These are phyloP conservation scores for Ernsta delagoae DNA, from an alignment of 2,888 invertebrate species.

Conservation along the genomic window DNA sequence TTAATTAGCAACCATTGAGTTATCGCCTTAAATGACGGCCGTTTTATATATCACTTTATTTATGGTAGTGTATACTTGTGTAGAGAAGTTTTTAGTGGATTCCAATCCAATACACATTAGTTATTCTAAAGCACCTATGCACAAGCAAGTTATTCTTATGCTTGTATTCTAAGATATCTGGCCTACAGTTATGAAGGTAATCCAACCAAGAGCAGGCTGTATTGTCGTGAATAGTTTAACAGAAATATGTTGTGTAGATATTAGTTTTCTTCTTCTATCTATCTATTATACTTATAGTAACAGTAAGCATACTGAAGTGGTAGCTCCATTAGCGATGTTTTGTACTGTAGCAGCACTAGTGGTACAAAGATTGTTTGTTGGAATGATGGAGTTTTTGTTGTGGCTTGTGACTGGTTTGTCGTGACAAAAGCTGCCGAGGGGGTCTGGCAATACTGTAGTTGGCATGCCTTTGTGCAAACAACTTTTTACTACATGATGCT, in stretches of 20 bases:
- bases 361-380: conserved; percentile 12
- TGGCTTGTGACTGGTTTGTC: conserved; percentile 8
- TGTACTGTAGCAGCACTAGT: background rate
- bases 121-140: no score
- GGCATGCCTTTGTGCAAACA: conserved; percentile 16
- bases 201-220: no score
- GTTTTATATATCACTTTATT: no score
- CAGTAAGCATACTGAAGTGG: background rate
- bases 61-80: no score
- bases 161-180: no score
- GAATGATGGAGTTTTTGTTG: conserved; percentile 18
- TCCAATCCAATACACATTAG: no score
- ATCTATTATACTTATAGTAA: background rate
- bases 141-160: no score
- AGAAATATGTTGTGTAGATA: background rate
- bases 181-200: no score
- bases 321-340: background rate
- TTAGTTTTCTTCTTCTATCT: background rate
- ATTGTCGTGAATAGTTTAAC: background rate
- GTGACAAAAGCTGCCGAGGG: conserved; percentile 10
- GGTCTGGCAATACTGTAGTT: conserved; percentile 4
- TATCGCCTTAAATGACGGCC: background rate
- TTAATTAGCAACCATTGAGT: background rate
- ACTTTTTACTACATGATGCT: background rate
- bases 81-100: no score